Evolutionary conservation across 2,113 vertebrate genomes (phyloP).

Genomic region (Cynocephalus volans): DNA sequence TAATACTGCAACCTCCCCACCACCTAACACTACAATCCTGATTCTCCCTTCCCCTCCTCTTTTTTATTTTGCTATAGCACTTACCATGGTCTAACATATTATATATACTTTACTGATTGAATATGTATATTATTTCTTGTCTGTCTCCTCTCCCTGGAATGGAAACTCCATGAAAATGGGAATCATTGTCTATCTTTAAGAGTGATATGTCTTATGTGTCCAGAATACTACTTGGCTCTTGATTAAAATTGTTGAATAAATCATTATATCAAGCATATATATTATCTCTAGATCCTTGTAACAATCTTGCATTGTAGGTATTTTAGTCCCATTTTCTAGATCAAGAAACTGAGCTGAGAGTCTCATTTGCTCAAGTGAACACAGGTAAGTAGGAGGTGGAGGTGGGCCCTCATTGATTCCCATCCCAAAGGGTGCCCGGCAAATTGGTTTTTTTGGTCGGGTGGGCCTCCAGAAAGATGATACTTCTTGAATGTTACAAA

Average conservation of each 20-base stretch:
- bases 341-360: background rate
- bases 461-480: constrained; percentile 19
- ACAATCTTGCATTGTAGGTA: background rate
- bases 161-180: background rate
- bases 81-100: background rate
- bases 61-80: background rate
- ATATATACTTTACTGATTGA: background rate
- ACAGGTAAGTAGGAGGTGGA: background rate
- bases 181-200: background rate
- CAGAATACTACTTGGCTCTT: background rate
- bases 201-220: background rate
- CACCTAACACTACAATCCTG: background rate
- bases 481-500: background rate
- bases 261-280: background rate
- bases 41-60: background rate
- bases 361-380: background rate
- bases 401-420: background rate
- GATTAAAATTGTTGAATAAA: background rate
- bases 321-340: constrained; percentile 46
- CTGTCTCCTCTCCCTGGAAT: background rate
- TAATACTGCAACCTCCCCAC: background rate
- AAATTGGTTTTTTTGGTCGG: constrained; percentile 29
- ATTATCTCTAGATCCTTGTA: background rate
- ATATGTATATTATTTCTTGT: background rate
- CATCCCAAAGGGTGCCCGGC: background rate